These are phyloP conservation scores for Tamias sibiricus DNA, from an alignment of 2,113 vertebrate genomes.

Conservation along the genomic window DNA sequence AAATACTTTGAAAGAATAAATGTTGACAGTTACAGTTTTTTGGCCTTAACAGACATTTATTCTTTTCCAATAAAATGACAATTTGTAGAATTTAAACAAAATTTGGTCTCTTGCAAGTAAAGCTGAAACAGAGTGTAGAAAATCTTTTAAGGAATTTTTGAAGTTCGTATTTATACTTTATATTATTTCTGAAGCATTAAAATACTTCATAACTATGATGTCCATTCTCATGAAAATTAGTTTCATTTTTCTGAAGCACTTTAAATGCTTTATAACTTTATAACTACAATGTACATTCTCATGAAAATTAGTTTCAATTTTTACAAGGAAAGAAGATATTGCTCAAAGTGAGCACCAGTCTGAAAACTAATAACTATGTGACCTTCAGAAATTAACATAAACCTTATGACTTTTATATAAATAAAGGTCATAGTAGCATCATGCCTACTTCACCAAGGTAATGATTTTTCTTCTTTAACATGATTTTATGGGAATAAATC, in stretches of 20 bases:
- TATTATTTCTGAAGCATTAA: neutral
- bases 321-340: neutral
- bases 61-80: neutral
- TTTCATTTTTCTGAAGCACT: neutral
- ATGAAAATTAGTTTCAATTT: neutral
- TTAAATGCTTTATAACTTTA: neutral
- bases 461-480: neutral
- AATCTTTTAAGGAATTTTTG: neutral
- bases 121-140: neutral
- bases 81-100: neutral
- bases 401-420: neutral
- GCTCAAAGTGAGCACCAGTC: neutral
- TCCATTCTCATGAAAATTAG: too few relatives aligned
- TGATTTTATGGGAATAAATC: neutral
- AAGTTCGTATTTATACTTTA: neutral
- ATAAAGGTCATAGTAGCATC: neutral
- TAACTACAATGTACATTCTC: neutral
- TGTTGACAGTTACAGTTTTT: neutral
- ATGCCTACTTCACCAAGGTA: neutral
- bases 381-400: neutral
- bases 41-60: neutral
- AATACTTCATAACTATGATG: too few relatives aligned
- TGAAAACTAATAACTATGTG: neutral
- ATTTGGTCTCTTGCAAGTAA: neutral
- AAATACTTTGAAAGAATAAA: neutral